Conservation (phyloP, 2,888 invertebrate genomes). For the Cheilosia pagana region DNA sequence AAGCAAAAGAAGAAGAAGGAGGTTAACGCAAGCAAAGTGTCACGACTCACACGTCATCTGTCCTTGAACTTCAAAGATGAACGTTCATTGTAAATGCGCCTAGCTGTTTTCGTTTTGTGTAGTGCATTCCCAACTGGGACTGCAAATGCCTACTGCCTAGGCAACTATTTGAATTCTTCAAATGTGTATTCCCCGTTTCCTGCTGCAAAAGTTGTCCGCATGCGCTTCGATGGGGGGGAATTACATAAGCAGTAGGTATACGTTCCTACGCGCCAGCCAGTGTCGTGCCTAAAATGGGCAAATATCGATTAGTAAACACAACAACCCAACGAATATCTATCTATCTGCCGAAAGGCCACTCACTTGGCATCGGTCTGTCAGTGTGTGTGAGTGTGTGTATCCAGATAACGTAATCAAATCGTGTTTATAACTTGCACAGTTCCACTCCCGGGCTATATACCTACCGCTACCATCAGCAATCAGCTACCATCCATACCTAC, state of each 20-base stretch:
- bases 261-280: constrained; percentile 33
- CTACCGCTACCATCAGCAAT: too few relatives aligned
- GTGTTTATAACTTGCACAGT: constrained; percentile 11
- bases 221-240: constrained; percentile 13
- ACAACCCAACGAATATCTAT: constrained; percentile 1
- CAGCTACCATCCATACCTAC: background rate
- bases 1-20: constrained; percentile 28
- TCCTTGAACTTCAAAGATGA: constrained; percentile 77
- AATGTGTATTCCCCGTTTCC: background rate
- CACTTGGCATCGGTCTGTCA: constrained; percentile 1
- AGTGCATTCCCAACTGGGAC: constrained; percentile 28
- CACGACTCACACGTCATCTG: constrained; percentile 76
- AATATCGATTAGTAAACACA: constrained; percentile 51
- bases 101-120: constrained; percentile 30
- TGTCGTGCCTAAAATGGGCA: constrained; percentile 41
- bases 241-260: constrained; percentile 26
- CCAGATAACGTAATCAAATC: constrained; percentile 56
- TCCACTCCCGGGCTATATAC: background rate
- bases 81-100: constrained; percentile 57
- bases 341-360: constrained; percentile 8
- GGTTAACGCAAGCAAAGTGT: constrained; percentile 53
- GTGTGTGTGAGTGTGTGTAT: constrained; percentile 6
- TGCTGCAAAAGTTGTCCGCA: constrained; percentile 21
- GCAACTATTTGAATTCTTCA: background rate
- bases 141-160: background rate